Evolutionary conservation across 1,140 invertebrate species (phyloP).

Genomic region (Elymnias hypermnestra): DNA sequence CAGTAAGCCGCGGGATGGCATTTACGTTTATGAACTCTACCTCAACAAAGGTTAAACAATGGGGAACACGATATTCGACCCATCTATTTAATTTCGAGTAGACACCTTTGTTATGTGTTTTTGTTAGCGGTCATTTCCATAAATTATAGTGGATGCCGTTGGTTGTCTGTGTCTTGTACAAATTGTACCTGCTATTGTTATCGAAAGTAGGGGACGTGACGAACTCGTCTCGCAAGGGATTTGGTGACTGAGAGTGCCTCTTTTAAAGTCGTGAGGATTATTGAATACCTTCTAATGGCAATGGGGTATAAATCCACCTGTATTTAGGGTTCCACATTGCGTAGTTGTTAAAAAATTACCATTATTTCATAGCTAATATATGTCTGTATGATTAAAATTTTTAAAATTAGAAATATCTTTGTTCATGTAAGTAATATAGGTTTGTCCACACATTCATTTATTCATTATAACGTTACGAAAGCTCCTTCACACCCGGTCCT

Average conservation of each 20-base stretch:
- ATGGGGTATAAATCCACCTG: slow-evolving; percentile 9
- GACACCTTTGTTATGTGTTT: slow-evolving; percentile 71
- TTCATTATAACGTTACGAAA: no score
- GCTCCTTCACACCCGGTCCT: no score
- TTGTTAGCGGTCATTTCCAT: slow-evolving; percentile 71
- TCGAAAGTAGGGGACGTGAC: slow-evolving; percentile 60
- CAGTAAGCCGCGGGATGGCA: slow-evolving; percentile 40
- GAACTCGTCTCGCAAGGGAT: slow-evolving; percentile 39
- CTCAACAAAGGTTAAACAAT: slow-evolving; percentile 56
- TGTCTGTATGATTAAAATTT: no score
- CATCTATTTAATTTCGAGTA: slow-evolving; percentile 72
- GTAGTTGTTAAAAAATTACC: no score
- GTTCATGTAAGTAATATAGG: no score
- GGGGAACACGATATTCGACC: slow-evolving; percentile 54
- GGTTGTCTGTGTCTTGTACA: slow-evolving; percentile 39
- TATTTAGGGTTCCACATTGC: slow-evolving; percentile 2
- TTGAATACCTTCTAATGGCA: slow-evolving; percentile 10
- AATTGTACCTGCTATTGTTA: slow-evolving; percentile 67
- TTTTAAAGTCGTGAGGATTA: slow-evolving; percentile 11
- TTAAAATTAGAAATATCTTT: no score
- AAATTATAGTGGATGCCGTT: slow-evolving; percentile 63
- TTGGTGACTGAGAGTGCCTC: slow-evolving; percentile 35
- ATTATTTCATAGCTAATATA: no score
- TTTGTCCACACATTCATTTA: no score
- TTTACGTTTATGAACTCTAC: slow-evolving; percentile 48